Conservation (phyloP, 1,140 invertebrate genomes). For the Drosophila dunni region DNA sequence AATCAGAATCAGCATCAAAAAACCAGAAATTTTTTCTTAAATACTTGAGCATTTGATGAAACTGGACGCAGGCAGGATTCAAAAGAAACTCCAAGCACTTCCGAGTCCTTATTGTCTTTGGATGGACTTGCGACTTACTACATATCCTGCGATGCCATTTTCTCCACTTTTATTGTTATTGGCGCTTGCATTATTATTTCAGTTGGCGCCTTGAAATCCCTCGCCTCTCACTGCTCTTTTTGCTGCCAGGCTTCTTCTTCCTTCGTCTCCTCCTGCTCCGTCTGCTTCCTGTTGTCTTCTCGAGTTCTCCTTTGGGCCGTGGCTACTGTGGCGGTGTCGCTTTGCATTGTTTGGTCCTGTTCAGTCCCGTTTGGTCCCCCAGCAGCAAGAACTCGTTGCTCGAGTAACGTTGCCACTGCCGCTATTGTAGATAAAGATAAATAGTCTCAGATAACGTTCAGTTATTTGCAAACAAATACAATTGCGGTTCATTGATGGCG, state of each 20-base stretch:
- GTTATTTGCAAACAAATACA: conserved; percentile 84
- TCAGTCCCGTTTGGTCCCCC: not conserved
- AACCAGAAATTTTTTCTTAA: not conserved
- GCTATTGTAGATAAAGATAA: conserved; percentile 81
- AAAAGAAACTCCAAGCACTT: not conserved
- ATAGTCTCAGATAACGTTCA: conserved; percentile 81
- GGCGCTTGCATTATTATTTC: conserved; percentile 80
- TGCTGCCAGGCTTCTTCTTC: not conserved
- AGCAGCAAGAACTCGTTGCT: not conserved
- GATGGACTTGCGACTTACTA: conserved; percentile 33
- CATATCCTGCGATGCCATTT: conserved; percentile 21
- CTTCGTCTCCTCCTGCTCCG: no score
- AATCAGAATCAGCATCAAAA: not conserved
- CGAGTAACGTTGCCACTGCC: conserved; percentile 24
- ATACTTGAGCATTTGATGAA: conserved; percentile 16
- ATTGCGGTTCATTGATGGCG: conserved; percentile 82
- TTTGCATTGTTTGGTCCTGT: conserved; percentile 61
- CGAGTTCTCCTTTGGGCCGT: conserved; percentile 14
- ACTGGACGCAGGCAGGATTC: conserved; percentile 8
- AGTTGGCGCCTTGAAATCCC: conserved; percentile 70
- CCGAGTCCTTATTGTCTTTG: conserved; percentile 56
- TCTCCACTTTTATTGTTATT: conserved; percentile 76
- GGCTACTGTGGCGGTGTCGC: conserved; percentile 53
- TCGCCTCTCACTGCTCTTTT: conserved; percentile 11
- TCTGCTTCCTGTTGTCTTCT: not conserved